phyloP scores from a whole-genome alignment of 2,113 vertebrate genomes.

The Ciconia boyciana region DNA sequence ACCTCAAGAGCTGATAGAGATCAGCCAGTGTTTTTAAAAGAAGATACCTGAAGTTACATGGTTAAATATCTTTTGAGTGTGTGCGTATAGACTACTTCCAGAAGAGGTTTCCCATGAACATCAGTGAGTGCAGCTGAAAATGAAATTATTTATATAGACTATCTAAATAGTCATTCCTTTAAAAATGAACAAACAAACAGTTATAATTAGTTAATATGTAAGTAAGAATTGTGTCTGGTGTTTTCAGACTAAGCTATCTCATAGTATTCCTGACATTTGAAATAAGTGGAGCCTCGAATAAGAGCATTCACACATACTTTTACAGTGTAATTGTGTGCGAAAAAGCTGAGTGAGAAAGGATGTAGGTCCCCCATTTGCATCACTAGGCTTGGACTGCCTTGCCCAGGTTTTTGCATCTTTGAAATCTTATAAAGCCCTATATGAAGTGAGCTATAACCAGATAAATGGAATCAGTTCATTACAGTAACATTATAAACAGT shows the following conservation, averaged over 20 bases:
- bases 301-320: not conserved
- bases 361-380: not conserved
- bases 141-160: not conserved
- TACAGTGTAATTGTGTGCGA: not conserved
- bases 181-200: not conserved
- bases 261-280: not conserved
- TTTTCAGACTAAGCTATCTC: not conserved
- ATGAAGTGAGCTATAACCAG: not conserved
- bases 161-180: not conserved
- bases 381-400: not conserved
- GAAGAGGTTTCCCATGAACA: not conserved
- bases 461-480: not conserved
- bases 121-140: not conserved
- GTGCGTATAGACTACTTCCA: not conserved
- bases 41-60: not conserved
- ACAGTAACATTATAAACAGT: not conserved
- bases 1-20: not conserved
- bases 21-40: not conserved
- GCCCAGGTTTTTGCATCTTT: not conserved
- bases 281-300: not conserved
- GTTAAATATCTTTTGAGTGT: not conserved
- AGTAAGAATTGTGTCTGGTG: not conserved
- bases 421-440: not conserved
- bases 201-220: not conserved
- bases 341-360: not conserved